Percentiles rank a stretch among this genome's conserved stretches.
Evolutionary conservation across 2,113 vertebrate species (phyloP).

Genomic region (Tachysurus fulvidraco): DNA sequence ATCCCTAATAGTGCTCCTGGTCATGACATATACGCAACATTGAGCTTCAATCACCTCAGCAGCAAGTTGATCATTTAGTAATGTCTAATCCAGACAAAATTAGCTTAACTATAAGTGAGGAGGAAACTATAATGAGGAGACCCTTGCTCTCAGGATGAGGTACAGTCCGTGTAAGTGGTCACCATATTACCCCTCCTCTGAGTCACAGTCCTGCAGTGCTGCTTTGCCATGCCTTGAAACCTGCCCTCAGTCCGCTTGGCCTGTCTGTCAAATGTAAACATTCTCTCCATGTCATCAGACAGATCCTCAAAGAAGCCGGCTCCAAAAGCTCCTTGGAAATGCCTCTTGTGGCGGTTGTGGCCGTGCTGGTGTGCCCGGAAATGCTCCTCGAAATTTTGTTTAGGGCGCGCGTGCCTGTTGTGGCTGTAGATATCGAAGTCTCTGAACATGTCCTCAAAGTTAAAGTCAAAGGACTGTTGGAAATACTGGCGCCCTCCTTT

Average conservation of each 20-base stretch:
- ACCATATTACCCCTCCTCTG: constrained; percentile 96
- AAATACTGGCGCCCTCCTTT: constrained; percentile 68
- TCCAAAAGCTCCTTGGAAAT: constrained; percentile 86
- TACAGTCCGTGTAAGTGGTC: constrained; percentile 95
- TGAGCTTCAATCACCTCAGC: constrained; percentile 40
- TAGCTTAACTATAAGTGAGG: constrained; percentile 18
- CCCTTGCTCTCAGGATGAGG: constrained; percentile 61
- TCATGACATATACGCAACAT: constrained; percentile 2
- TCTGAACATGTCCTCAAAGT: constrained; percentile 91
- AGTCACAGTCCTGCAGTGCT: constrained; percentile 93
- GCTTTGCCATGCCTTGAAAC: constrained; percentile 85
- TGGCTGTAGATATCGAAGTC: constrained; percentile 89
- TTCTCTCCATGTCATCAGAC: constrained; percentile 92
- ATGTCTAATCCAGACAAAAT: constrained; percentile 30
- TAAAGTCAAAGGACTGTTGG: constrained; percentile 85
- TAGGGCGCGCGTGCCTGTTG: constrained; percentile 78
- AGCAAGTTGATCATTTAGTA: constrained; percentile 39
- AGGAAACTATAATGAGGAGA: neutral
- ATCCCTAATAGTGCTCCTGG: neutral
- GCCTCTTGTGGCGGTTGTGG: constrained; percentile 81
- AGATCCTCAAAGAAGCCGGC: constrained; percentile 86
- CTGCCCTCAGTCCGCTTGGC: constrained; percentile 76
- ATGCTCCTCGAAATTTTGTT: constrained; percentile 88
- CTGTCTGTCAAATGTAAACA: constrained; percentile 89
- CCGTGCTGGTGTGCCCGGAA: constrained; percentile 81